These are phyloP conservation scores for Eupithecia inturbata DNA, from an alignment of 2,888 invertebrate species.

Conservation along the genomic window DNA sequence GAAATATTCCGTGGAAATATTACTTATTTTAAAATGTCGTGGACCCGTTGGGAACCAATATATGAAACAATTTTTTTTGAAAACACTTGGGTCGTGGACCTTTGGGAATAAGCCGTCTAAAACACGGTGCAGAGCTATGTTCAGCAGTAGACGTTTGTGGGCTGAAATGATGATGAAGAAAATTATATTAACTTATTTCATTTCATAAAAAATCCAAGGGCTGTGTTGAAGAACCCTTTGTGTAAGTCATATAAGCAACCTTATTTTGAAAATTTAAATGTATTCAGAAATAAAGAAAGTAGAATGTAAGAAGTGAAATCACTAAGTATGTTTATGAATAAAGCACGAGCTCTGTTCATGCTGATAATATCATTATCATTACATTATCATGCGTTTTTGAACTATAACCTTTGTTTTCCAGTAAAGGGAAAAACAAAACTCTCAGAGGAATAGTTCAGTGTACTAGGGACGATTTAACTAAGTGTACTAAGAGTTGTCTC, in stretches of 20 bases:
- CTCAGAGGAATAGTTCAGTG: neutral
- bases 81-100: too few relatives aligned
- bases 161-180: neutral
- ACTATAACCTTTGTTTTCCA: conserved; percentile 14
- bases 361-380: conserved; percentile 14
- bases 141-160: neutral
- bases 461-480: neutral
- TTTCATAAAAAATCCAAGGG: neutral
- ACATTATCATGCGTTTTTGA: conserved; percentile 15
- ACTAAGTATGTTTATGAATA: conserved; percentile 23
- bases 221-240: neutral
- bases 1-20: too few relatives aligned
- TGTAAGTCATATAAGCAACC: neutral
- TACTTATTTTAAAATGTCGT: too few relatives aligned
- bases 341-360: conserved; percentile 12
- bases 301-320: neutral
- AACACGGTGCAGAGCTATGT: neutral
- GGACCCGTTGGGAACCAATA: too few relatives aligned
- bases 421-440: conserved; percentile 4
- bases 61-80: too few relatives aligned
- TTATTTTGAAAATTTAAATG: neutral
- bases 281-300: neutral
- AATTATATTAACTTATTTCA: neutral
- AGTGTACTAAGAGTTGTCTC: neutral
- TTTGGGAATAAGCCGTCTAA: too few relatives aligned